Percentiles rank a stretch among this genome's conserved stretches.
Conservation (phyloP, 2,888 invertebrate genomes). For the Lacanobia oleracea region DNA sequence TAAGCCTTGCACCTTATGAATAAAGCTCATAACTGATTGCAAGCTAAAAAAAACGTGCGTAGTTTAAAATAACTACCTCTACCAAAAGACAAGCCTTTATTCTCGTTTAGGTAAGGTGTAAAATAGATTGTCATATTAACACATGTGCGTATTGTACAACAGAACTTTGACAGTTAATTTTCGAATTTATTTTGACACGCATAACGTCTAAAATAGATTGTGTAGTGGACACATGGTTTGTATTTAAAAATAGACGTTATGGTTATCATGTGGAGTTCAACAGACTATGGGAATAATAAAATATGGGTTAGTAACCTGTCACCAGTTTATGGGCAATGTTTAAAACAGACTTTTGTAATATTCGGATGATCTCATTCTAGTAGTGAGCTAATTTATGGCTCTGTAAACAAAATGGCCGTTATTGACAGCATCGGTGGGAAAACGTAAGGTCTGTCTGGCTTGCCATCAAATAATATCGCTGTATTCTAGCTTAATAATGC, state of each 20-base stretch:
- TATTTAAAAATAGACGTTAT: slow-evolving; percentile 52
- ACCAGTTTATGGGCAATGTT: slow-evolving; percentile 33
- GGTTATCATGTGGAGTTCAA: slow-evolving; percentile 50
- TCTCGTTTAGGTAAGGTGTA: neutral
- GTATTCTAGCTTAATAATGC: too few relatives aligned
- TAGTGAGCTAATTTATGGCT: neutral
- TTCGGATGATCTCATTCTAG: slow-evolving; percentile 37
- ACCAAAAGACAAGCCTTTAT: slow-evolving; percentile 13
- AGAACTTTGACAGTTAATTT: neutral
- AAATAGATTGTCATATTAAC: slow-evolving; percentile 27
- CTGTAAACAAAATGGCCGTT: neutral
- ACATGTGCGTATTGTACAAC: slow-evolving; percentile 6
- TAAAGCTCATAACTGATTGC: slow-evolving; percentile 8
- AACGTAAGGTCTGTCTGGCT: too few relatives aligned
- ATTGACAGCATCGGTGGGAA: neutral
- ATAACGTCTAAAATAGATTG: slow-evolving; percentile 10
- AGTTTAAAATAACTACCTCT: slow-evolving; percentile 1
- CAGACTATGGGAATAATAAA: slow-evolving; percentile 46
- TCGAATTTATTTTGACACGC: neutral
- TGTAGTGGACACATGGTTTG: neutral
- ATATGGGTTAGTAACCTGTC: slow-evolving; percentile 58
- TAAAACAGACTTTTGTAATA: slow-evolving; percentile 30
- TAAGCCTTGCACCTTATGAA: neutral
- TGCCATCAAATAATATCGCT: too few relatives aligned
- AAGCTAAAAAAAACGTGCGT: slow-evolving; percentile 4